A percentile compares a stretch with the other conserved stretches of the same genome.
phyloP scores from a whole-genome alignment of 2,888 invertebrate species.

The Aphrophora alni region DNA sequence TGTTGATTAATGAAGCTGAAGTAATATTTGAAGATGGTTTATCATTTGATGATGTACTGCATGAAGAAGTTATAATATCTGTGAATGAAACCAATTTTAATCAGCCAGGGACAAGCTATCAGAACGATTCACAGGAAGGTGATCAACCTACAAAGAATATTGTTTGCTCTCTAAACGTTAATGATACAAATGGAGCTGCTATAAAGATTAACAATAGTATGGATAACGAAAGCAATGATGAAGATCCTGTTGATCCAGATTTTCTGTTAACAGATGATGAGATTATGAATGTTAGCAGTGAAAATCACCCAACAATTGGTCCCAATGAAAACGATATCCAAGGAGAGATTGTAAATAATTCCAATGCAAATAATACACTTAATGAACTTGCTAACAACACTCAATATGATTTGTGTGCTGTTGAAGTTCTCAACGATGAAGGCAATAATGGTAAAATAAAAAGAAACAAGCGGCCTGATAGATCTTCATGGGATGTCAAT shows the following conservation, averaged over 20 bases:
- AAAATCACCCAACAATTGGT: not conserved
- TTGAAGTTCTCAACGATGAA: not conserved
- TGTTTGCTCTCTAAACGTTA: not conserved
- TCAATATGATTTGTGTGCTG: slow-evolving; percentile 10
- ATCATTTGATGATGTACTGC: not conserved
- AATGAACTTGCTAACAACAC: not conserved
- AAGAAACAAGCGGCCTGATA: slow-evolving; percentile 6
- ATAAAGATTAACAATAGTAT: too few species aligned
- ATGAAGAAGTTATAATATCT: not conserved
- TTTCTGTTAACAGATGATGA: not conserved
- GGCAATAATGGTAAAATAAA: not conserved
- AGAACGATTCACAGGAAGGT: not conserved
- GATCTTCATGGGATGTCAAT: slow-evolving; percentile 23
- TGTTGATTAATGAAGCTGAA: not conserved
- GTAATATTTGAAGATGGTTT: slow-evolving; percentile 12
- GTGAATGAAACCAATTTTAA: slow-evolving; percentile 7
- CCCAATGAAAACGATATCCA: not conserved
- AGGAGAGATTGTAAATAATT: not conserved
- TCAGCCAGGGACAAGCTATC: slow-evolving; percentile 1
- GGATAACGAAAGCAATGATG: not conserved
- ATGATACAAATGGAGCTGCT: not conserved
- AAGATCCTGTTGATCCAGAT: slow-evolving; percentile 6
- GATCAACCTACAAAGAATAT: not conserved
- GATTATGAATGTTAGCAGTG: not conserved
- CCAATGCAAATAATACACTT: not conserved